Evolutionary conservation across 2,113 vertebrate species (phyloP).

Genomic region (Oncorhynchus kisutch): DNA sequence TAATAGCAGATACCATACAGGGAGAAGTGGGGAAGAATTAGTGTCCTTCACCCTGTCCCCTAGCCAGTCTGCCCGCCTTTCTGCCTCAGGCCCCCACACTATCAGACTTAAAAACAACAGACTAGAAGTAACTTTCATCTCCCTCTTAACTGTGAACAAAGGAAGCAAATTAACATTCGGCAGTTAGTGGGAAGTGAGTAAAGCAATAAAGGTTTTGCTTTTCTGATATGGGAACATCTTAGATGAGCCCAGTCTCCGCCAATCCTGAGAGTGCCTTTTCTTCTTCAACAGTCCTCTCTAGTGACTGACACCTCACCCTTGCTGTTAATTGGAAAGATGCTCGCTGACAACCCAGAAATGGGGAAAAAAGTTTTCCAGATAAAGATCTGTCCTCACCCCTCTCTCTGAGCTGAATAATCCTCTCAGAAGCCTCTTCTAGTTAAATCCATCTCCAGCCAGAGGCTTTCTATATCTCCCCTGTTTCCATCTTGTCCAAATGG

Average conservation of each 20-base stretch:
- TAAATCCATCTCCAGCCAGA: neutral
- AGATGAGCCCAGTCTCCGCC: neutral
- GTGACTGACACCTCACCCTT: neutral
- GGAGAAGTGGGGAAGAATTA: slow-evolving; percentile 7
- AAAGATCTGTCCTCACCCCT: neutral
- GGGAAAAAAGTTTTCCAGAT: neutral
- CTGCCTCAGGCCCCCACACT: neutral
- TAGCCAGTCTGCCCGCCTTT: neutral
- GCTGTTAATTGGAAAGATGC: slow-evolving; percentile 12
- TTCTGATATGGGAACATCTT: neutral
- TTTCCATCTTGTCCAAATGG: slow-evolving; percentile 20
- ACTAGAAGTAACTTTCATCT: slow-evolving; percentile 14
- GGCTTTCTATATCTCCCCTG: neutral
- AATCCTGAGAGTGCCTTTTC: neutral
- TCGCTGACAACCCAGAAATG: neutral
- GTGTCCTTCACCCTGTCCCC: slow-evolving; percentile 13
- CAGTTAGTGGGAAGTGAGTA: neutral
- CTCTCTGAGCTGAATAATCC: neutral
- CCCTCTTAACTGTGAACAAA: neutral
- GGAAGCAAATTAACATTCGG: neutral
- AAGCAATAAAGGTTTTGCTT: neutral
- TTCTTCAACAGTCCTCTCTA: neutral
- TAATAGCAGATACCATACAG: slow-evolving; percentile 24
- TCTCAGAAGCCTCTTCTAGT: neutral
- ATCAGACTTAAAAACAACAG: slow-evolving; percentile 12